Percentiles rank a stretch among this genome's conserved stretches.
Evolutionary conservation across 2,113 vertebrate species (phyloP).

Genomic region (Oxyruncus cristatus): DNA sequence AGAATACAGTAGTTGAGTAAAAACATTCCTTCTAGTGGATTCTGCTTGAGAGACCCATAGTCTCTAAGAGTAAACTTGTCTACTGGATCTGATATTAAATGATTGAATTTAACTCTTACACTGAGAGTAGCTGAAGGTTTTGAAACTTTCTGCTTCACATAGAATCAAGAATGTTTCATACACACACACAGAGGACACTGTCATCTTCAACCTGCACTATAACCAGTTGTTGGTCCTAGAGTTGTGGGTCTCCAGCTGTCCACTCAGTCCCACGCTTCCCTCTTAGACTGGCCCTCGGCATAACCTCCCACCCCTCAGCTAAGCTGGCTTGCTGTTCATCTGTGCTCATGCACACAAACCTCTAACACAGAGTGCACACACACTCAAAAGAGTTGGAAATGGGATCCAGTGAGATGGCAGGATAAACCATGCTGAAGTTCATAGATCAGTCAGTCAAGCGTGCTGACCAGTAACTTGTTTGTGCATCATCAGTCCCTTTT

Average conservation of each 20-base stretch:
- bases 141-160: not conserved
- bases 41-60: not conserved
- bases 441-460: not conserved
- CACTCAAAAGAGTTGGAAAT: not conserved
- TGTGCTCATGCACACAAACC: not conserved
- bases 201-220: not conserved
- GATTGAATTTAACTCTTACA: not conserved
- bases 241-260: not conserved
- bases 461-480: not conserved
- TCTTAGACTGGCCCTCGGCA: not conserved
- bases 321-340: not conserved
- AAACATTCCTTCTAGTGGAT: not conserved
- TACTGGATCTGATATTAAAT: not conserved
- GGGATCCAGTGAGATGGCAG: not conserved
- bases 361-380: rapidly evolving
- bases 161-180: not conserved
- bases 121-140: not conserved
- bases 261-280: not conserved
- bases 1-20: not conserved
- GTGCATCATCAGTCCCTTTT: not conserved
- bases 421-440: not conserved
- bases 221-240: not conserved
- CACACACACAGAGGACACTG: not conserved
- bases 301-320: not conserved
- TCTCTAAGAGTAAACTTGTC: not conserved